Evolutionary conservation across 2,113 vertebrate genomes (phyloP).

Genomic region (Sceloporus undulatus): DNA sequence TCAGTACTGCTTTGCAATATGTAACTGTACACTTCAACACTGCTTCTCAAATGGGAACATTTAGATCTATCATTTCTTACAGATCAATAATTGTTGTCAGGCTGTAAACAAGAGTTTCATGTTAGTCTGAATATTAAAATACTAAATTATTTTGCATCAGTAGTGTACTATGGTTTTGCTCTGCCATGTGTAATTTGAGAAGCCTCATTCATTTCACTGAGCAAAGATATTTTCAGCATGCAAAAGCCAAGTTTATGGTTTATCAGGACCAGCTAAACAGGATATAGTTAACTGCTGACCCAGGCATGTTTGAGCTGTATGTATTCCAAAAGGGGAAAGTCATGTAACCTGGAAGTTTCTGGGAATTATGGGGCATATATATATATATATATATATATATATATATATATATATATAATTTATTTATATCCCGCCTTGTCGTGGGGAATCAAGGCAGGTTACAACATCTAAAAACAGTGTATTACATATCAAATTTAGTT

Average conservation of each 20-base stretch:
- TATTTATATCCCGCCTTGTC: no score
- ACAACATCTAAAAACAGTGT: no score
- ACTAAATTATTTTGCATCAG: slow-evolving; percentile 4
- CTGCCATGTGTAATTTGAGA: slow-evolving; percentile 23
- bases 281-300: neutral
- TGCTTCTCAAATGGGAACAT: neutral
- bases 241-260: slow-evolving; percentile 40
- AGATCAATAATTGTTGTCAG: neutral
- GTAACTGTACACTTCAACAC: neutral
- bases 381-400: no score
- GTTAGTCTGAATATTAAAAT: slow-evolving; percentile 10
- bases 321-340: neutral
- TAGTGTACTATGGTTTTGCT: slow-evolving; percentile 11
- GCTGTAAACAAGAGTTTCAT: neutral
- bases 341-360: no score
- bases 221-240: slow-evolving; percentile 32
- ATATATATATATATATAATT: no score
- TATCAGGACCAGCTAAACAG: slow-evolving; percentile 61
- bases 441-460: no score
- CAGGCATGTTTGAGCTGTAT: neutral
- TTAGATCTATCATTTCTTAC: slow-evolving; percentile 45
- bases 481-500: no score
- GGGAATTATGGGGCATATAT: no score
- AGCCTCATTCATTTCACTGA: slow-evolving; percentile 50
- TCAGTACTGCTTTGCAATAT: fast-evolving